Percentiles rank a stretch among this genome's conserved stretches.
Evolutionary conservation across 2,797 vertebrate species (phyloP).

Genomic region (Gymnothorax reevesii): DNA sequence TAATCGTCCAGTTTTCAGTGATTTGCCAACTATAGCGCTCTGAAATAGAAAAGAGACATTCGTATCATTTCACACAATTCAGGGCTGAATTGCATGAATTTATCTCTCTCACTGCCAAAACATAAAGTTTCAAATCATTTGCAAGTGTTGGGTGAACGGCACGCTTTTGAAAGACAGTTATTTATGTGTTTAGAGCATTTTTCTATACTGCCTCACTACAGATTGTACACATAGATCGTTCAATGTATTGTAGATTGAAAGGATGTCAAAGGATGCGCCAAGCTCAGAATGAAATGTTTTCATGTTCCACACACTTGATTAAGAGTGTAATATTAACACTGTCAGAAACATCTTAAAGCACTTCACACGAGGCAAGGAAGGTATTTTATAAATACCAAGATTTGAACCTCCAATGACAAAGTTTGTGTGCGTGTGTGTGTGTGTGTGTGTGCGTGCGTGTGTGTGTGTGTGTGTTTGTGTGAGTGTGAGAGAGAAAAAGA

Average conservation of each 20-base stretch:
- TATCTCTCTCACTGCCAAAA: conserved; percentile 23
- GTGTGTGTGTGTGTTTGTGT: not conserved
- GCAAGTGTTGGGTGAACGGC: not conserved
- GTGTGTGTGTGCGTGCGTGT: too few relatives aligned
- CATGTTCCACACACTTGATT: conserved; percentile 34
- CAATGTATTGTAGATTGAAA: conserved; percentile 10
- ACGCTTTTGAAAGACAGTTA: not conserved
- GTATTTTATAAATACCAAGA: conserved; percentile 48
- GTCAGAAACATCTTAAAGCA: conserved; percentile 36
- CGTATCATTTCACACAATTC: conserved; percentile 15
- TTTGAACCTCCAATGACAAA: not conserved
- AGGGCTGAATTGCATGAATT: not conserved
- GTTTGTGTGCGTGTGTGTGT: not conserved
- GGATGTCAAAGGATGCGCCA: not conserved
- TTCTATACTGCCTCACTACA: conserved; percentile 18
- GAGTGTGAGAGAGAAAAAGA: conserved; percentile 35
- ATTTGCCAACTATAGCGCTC: not conserved
- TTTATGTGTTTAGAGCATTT: conserved; percentile 19
- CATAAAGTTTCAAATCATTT: not conserved
- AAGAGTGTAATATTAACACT: conserved; percentile 50
- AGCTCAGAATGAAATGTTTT: conserved; percentile 32
- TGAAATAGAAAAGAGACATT: conserved; percentile 6
- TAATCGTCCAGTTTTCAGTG: not conserved
- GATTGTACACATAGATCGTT: conserved; percentile 24
- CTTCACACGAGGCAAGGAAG: conserved; percentile 55